These are phyloP conservation scores for Tokudaia muenninki DNA, from an alignment of 2,797 vertebrate genomes.

Conservation along the genomic window DNA sequence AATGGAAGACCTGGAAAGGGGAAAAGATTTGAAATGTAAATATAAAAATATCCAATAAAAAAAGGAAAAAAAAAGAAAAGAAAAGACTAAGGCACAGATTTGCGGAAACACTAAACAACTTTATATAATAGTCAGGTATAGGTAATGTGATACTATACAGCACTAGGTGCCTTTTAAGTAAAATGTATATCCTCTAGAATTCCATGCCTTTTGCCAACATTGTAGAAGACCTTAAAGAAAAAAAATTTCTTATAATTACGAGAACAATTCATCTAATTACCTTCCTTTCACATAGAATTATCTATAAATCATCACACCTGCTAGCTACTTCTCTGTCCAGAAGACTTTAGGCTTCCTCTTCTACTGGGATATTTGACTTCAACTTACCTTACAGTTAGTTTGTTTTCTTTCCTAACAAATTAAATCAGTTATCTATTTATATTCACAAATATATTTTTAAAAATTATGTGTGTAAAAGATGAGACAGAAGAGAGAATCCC, in stretches of 20 bases:
- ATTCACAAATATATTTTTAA: neutral
- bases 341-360: neutral
- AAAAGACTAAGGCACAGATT: neutral
- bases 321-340: neutral
- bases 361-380: neutral
- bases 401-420: neutral
- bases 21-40: no score
- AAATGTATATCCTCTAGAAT: neutral
- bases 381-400: neutral
- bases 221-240: neutral
- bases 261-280: neutral
- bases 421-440: neutral
- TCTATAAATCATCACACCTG: neutral
- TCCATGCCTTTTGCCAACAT: neutral
- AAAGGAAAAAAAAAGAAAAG: no score
- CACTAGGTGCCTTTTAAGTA: neutral
- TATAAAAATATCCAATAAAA: no score
- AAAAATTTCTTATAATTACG: neutral
- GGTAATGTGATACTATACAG: neutral
- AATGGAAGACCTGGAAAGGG: no score
- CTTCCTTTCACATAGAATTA: neutral
- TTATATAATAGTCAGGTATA: neutral
- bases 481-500: neutral
- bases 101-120: neutral
- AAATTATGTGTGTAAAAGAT: neutral